Base-by-base conservation (phyloP, 1,140 invertebrate genomes). In the Lepidostoma basale region DNA sequence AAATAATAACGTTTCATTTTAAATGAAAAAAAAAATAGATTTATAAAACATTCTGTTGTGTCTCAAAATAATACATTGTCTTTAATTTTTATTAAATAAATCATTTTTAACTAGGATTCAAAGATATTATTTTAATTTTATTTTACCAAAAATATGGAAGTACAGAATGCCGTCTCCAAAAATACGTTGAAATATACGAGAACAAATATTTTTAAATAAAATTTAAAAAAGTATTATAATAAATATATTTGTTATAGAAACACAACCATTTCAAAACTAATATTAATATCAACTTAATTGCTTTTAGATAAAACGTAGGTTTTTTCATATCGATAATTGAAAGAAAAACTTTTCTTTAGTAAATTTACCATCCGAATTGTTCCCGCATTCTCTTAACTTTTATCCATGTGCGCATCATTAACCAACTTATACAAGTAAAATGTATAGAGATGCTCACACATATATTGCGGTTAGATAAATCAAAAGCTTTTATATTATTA, bases 341-440 rank as follows among this genome's bases (percentile, higher is more conserved):
- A n/a, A n/a, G n/a, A n/a, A n/a, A n/a, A n/a, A n/a, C n/a, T n/a
- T n/a, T n/a, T n/a, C n/a, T n/a, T n/a, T n/a, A n/a, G n/a, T n/a
- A n/a, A n/a, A 30, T 16, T 56, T 56, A 56, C 52, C 28, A 56
- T 56, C 23, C 25, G 30, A 22, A 30, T 56, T 33, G 30, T 33
- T 54, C 25, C 26, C 52, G 28, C 30, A 22, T 20, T 33, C 25
- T 30, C 30, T 56, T 56, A 56, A 33, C 52, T 20, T 56, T 14
- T 14, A 56, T 22, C 20, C 10, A 56, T n/a, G 14, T 36, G 16
- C 16, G 14, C 28, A 12, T 56, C 26, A 56, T 1, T 56, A 20
- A 16, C 16, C 14, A 54, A 20, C 22, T 60, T 60, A 39, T 22
- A 22, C n/a, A 23, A 60, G 18, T 40, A 22, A 40, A 40, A 60